Evolutionary conservation across 2,888 invertebrate genomes (phyloP), one percentile per base, ranked within the genome.

Genomic region (Metacarcinus magister): DNA sequence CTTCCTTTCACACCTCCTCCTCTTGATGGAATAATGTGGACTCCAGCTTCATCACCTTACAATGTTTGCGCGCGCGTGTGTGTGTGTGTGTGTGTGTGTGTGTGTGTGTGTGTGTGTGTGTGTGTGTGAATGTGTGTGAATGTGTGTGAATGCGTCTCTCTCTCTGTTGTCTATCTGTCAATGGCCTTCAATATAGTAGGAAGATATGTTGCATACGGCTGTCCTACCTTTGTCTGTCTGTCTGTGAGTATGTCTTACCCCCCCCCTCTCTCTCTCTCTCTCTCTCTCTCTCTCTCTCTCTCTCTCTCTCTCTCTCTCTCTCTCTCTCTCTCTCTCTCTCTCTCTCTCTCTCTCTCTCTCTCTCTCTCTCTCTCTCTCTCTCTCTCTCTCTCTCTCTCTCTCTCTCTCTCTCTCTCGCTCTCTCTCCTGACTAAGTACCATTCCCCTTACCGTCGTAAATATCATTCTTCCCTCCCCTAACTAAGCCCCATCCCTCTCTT

Each of bases 71-170:
- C 16, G 54, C 10, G 8, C 16, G 54, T 54, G 54, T 54, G 54
- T 54, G 54, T 54, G 54, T 54, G 54, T 54, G 54, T 54, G 54
- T 89, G 89, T 89, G 89, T 89, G 89, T 89, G 89, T 89, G 89
- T 89, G 89, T 89, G 89, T 89, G 89, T 89, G 89, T 89, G 89
- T 89, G 89, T 89, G 89, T 89, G 89, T 89, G 89, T 89, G 89
- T 89, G 89, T 89, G 89, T 89, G 93, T 48, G 39, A 23, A 19
- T 0, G 54, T 93, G 48, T 67, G 39, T 67, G 39, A 3, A 23
- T 67, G n/a, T n/a, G 67, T 23, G n/a, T 67, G 67, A 48, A 48
- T 5, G 48, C 5, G 10, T 5, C n/a, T n/a, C n/a, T n/a, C n/a
- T n/a, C n/a, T n/a, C n/a, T n/a, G n/a, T n/a, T n/a, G n/a, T n/a